Base-by-base conservation (phyloP, 2,797 vertebrate species). In the Siniperca obscura region DNA sequence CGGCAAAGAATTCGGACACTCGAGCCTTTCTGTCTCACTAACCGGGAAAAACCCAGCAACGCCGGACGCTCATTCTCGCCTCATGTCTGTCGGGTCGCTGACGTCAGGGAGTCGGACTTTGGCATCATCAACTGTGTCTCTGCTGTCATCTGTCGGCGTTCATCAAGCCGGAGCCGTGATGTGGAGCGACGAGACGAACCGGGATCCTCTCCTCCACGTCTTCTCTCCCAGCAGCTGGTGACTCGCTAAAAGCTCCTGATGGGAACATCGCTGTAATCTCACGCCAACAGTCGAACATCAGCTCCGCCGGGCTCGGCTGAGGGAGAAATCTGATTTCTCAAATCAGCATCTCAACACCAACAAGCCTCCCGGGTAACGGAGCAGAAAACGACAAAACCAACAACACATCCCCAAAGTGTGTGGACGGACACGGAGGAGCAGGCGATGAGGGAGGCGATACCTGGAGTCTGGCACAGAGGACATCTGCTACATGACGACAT, bases 401-500 rank as follows among this genome's bases (percentile, higher is more conserved):
- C 79, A 78, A n/a, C 53, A 12, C 21, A 2, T 62, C 69, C 55
- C 69, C 4, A 7, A 48, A 40, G 81, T 13, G 9, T 27, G 36
- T 52, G 0, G 53, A 22, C 38, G 21, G 57, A 69, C 64, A n/a
- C 4, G 36, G 19, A 36, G 55, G 50, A 50, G 60, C 38, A 46
- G 40, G 66, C 8, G 30, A 9, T 1, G 53, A 42, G 44, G 70
- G 72, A 59, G 56, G 0, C 0, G 52, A 27, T 52, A 70, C 74
- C 83, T 46, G 77, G 2, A 60, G 67, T 30, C 17, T 19, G 36
- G 22, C 42, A 17, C 50, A 17, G 59, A 70, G 52, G 76, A 83
- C 75, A 78, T 44, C 65, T 69, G 74, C 57, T 56, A 62, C 73
- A 46, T 13, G 72, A 57, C 1, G 21, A 36, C 84, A 82, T 73